Base-by-base conservation (phyloP, 1,140 invertebrate genomes). In the Megalopta genalis region DNA sequence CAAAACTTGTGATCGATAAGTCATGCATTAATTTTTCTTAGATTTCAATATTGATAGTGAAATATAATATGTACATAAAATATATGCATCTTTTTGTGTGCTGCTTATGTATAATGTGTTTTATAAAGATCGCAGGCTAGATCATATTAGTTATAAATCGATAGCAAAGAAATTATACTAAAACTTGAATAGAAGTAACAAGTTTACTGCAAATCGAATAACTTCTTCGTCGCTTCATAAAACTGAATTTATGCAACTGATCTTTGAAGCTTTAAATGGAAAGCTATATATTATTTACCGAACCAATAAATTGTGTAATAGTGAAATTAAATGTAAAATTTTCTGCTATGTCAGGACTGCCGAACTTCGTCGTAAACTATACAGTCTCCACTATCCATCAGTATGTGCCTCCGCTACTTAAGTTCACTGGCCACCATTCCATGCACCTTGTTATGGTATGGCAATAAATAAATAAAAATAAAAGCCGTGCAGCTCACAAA, bases 121-220 rank as follows among this genome's bases (percentile, higher is more conserved):
- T 62, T 23, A 60, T 21, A 52, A 77, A 84, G 83, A 85, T 85
- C 75, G 70, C 49, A 85, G 69, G 70, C 83, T 85, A 74, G 82
- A 84, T 81, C 63, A 66, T 18, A 18, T 81, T 7, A 59, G 0
- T 54, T n/a, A 0, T 2, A 64, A 69, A 25, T 0, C 7, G 16
- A 46, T 42, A 42, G 12, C 14, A 46, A 23, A 46, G 14, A 46
- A 46, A 66, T 46, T 4, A 64, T 23, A 7, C n/a, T 32, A 16
- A 62, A 21, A 23, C 27, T 62, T 18, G 27, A 32, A 62, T 18
- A 32, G 12, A 10, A 65, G 0, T 6, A 16, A 65, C 1, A 64
- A 65, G 10, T 42, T 64, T 21, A 21, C 16, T 46, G 14, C n/a
- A 64, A 52, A 52, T n/a, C n/a, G 39, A 1, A n/a, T 25, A 68